A percentile compares a stretch with the other conserved stretches of the same genome.
Conservation (phyloP, 2,888 invertebrate genomes). For the Ashinkailepas kermadecensis region DNA sequence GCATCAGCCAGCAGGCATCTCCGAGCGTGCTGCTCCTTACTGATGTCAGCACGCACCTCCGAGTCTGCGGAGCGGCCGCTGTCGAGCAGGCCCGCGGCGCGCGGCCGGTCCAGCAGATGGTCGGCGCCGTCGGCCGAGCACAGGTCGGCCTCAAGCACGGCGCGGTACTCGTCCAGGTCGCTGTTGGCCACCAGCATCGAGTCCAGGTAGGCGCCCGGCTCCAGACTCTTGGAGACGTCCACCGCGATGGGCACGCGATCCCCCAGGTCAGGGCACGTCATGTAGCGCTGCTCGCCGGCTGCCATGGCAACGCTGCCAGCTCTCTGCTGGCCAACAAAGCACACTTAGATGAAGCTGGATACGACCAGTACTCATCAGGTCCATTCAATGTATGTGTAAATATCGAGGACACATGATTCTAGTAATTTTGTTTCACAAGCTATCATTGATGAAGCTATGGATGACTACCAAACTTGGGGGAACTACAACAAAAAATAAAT, state of each 20-base stretch:
- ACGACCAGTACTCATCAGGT: no score
- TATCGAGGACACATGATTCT: no score
- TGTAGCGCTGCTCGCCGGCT: background rate
- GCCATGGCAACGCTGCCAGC: background rate
- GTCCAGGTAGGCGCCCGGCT: conserved; percentile 56
- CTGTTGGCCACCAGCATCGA: conserved; percentile 56
- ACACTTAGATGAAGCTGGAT: no score
- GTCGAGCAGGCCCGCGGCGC: background rate
- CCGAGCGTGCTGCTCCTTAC: no score
- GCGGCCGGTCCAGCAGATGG: conserved; percentile 25
- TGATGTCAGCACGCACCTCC: background rate
- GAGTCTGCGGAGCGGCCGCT: conserved; percentile 4
- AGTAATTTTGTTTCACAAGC: no score
- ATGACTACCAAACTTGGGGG: no score
- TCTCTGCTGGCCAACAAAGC: no score
- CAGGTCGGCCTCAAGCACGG: background rate
- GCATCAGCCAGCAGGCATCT: no score
- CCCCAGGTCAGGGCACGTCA: background rate
- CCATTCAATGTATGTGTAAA: no score
- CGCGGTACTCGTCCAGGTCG: background rate
- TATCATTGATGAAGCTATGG: no score
- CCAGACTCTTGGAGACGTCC: conserved; percentile 38
- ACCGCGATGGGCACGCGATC: background rate
- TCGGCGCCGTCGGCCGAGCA: background rate
- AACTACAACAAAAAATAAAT: no score